Evolutionary conservation across 2,888 invertebrate genomes (phyloP).

Genomic region (Andrena bucephala): DNA sequence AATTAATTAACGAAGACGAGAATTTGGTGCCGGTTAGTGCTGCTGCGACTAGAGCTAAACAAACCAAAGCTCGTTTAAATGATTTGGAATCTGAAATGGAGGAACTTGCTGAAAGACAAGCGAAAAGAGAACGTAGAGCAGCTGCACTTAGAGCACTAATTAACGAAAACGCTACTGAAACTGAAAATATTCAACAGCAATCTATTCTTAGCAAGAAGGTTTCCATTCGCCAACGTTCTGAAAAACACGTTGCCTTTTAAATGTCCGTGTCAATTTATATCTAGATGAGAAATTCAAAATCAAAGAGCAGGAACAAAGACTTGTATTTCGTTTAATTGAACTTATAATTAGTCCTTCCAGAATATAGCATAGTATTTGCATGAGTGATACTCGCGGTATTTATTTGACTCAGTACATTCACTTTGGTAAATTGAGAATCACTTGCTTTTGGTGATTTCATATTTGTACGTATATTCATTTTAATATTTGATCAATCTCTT

Average conservation of each 20-base stretch:
- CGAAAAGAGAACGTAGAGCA: slow-evolving; percentile 90
- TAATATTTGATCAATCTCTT: not conserved
- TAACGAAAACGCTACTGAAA: slow-evolving; percentile 86
- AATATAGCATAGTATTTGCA: not conserved
- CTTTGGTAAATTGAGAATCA: not conserved
- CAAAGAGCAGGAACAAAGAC: not conserved
- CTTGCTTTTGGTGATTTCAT: slow-evolving; percentile 8
- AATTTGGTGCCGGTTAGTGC: slow-evolving; percentile 83
- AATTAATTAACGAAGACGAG: slow-evolving; percentile 85
- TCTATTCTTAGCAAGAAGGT: slow-evolving; percentile 75
- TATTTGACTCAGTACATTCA: not conserved
- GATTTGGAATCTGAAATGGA: slow-evolving; percentile 92
- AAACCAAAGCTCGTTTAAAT: slow-evolving; percentile 89
- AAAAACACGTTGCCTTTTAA: slow-evolving; percentile 84
- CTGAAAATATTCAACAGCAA: slow-evolving; percentile 82
- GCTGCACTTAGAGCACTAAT: slow-evolving; percentile 90
- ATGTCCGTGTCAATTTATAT: not conserved
- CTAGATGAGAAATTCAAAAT: not conserved
- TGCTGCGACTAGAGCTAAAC: slow-evolving; percentile 89
- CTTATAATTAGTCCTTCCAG: not conserved
- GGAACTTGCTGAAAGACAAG: slow-evolving; percentile 89
- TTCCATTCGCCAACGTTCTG: slow-evolving; percentile 76
- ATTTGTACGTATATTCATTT: slow-evolving; percentile 11
- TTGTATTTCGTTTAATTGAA: slow-evolving; percentile 6
- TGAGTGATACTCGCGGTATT: not conserved